Base-by-base conservation (phyloP, 2,113 vertebrate genomes). In the Coturnix japonica region DNA sequence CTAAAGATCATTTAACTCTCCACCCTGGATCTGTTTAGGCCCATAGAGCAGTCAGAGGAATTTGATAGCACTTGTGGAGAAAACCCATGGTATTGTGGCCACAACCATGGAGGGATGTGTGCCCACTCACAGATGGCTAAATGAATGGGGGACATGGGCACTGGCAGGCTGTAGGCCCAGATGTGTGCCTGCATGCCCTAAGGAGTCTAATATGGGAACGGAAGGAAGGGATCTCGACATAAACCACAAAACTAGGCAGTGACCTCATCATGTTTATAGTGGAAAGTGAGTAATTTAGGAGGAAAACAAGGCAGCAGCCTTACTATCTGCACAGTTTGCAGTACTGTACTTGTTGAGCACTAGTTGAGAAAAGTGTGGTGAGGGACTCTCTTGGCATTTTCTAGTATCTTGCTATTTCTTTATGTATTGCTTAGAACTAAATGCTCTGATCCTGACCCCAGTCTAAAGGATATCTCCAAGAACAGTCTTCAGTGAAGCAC, bases 161-260 rank as follows among this genome's bases (percentile, higher is more conserved):
- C 19, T 5, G 30, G 28, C 13, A 65, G 71, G 20, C 71, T 63
- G 43, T 64, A 37, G 25, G 64, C 46, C 78, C 91, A 94, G 69
- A 92, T 89, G 77, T 77, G 69, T 0, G 1, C 65, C 89, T 70
- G 6, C 54, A 70, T 30, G 37, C 49, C 51, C 59, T 30, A 14
- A 61, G 37, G 65, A 85, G 71, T 8, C 87, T 72, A 43, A 85
- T 47, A 73, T 47, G 85, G 72, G 66, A 77, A 79, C 9, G 61
- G 91, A 94, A 96, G 81, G 84, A 96, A 94, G 66, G 90, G 65
- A 20, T 86, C 54, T 30, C 8, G 0, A 73, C 0, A 0, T 4
- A 37, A 94, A 26, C 95, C 93, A 66, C 95, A 96, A 96, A 95
- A 86, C 73, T 90, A 93, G 73, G 44, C 70, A 2, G 22, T 96